These are phyloP conservation scores for Seira musarum DNA, from an alignment of 2,888 invertebrate genomes.

Conservation along the genomic window DNA sequence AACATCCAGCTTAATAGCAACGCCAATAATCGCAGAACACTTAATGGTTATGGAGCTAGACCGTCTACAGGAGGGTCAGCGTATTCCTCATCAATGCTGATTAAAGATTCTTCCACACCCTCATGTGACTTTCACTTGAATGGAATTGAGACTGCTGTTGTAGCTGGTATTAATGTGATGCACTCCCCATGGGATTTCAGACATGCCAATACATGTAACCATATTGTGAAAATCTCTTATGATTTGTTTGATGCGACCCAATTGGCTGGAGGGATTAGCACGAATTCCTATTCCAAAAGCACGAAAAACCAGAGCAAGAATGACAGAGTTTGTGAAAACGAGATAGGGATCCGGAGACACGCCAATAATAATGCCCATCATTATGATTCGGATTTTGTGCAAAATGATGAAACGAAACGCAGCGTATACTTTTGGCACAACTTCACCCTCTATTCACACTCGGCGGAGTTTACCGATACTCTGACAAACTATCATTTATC, in stretches of 20 bases:
- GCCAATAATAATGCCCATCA: background rate
- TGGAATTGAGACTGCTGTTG: conserved; percentile 39
- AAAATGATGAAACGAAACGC: conserved; percentile 24
- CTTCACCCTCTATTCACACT: conserved; percentile 47
- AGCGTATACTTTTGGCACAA: conserved; percentile 62
- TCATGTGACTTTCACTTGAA: conserved; percentile 48
- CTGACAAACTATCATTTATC: conserved; percentile 51
- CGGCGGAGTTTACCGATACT: conserved; percentile 42
- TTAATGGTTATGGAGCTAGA: background rate
- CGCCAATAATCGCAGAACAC: background rate
- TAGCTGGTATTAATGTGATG: conserved; percentile 49
- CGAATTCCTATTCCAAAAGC: background rate
- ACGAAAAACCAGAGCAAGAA: background rate
- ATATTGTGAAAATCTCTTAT: conserved; percentile 49
- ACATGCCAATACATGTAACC: conserved; percentile 41
- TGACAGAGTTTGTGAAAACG: conserved; percentile 39
- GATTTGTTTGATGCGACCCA: conserved; percentile 9
- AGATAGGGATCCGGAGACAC: conserved; percentile 46
- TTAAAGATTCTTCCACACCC: conserved; percentile 39
- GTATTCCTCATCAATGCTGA: conserved; percentile 6
- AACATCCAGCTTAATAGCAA: conserved; percentile 8
- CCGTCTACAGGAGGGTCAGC: background rate
- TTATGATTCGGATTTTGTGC: background rate
- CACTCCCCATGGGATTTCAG: conserved; percentile 51
- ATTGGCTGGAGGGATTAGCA: background rate